Evolutionary conservation across 2,888 invertebrate species (phyloP), one percentile per base, ranked within the genome.

Genomic region (Ophion slaviceki): DNA sequence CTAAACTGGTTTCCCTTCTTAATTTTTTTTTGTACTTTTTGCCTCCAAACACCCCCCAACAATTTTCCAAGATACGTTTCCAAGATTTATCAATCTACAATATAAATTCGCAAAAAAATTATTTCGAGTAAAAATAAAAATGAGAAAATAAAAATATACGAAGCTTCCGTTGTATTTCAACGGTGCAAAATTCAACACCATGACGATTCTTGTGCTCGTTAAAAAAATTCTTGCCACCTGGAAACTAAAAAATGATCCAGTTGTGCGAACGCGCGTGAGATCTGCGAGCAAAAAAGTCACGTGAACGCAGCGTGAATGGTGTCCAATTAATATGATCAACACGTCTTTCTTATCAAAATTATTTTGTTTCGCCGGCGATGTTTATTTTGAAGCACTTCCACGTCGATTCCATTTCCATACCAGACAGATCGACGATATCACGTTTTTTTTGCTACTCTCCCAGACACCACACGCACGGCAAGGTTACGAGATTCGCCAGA

Each of bases 331-430:
- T 53, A 17, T 17, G 11, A 1, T 3, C 4, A 14, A 53, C 14
- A 3, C 53, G 53, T 53, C 53, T 3, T 17, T 53, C 40, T 40
- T 40, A 67, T 67, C 66, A 3, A 67, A 67, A 14, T 57, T 20
- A 47, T 53, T 70, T 70, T 70, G 70, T 70, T 53, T 71, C 14
- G 53, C 4, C 17, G 32, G n/a, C 11, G 47, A 28, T 53, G n/a
- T 17, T 10, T 32, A 32, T n/a, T 71, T 32, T n/a, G 17, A 57
- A 24, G 14, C n/a, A 10, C 20, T 14, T 62, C 36, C 36, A 40
- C 20, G 14, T 53, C 53, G 10, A 70, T 70, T 24, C 28, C 8
- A 70, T 47, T 53, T 24, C 45, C 47, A 67, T 67, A n/a, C n/a
- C 2, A 2, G 66, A 40, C 53, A 17, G 53, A 53, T 14, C 17